phyloP scores from a whole-genome alignment of 2,797 vertebrate species.

The Pogoniulus pusillus region DNA sequence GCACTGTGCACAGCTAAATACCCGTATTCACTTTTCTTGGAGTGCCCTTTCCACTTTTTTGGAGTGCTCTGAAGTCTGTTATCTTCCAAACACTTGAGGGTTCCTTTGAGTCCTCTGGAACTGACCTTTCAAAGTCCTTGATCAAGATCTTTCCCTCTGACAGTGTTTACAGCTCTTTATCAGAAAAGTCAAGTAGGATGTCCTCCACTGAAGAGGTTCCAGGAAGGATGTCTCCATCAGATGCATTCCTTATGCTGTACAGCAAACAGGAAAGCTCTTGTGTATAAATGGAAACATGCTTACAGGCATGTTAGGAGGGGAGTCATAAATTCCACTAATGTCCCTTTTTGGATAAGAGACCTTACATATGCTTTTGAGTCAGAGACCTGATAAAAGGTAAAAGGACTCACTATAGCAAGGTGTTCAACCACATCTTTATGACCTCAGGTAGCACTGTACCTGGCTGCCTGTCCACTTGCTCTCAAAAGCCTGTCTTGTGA shows the following conservation, averaged over 20 bases:
- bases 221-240: constrained; percentile 6
- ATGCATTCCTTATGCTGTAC: background rate
- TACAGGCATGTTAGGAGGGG: fast-evolving
- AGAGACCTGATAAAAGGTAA: background rate
- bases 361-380: background rate
- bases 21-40: background rate
- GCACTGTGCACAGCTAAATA: background rate
- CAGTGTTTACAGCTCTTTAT: background rate
- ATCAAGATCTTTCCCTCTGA: background rate
- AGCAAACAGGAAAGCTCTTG: background rate
- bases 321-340: background rate
- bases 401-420: background rate
- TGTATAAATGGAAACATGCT: background rate
- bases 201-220: constrained; percentile 37
- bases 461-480: background rate
- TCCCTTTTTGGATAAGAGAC: background rate
- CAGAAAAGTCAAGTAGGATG: background rate
- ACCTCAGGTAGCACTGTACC: background rate
- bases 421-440: background rate
- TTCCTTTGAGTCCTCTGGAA: background rate
- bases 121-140: background rate
- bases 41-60: constrained; percentile 13
- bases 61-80: background rate
- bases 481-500: background rate
- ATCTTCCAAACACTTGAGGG: background rate